Evolutionary conservation across 2,113 vertebrate species (phyloP), one percentile per base, ranked within the genome.

Genomic region (Chionomys nivalis): DNA sequence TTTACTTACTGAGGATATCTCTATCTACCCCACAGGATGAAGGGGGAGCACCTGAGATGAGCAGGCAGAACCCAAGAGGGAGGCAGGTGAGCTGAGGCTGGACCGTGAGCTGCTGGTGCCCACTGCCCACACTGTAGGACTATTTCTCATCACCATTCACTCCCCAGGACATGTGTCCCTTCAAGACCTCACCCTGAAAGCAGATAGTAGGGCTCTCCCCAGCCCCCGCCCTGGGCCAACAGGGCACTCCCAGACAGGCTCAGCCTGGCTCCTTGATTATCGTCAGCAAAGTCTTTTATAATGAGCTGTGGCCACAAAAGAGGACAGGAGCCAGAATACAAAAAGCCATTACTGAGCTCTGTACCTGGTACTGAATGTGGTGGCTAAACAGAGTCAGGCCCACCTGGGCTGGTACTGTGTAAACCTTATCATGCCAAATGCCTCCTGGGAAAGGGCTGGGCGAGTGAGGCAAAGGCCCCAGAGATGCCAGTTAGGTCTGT

Each of bases 161-260:
- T 55, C 70, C 87, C 73, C 61, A 21, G 47, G 39, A 72, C 17
- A 7, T 0, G 4, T 36, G 87, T 86, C 63, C 75, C 82, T 58
- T 63, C 28, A 55, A 11, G 44, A 77, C 86, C 90, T 78, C 61
- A 0, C 93, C 96, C 93, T 82, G 90, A 93, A 96, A 94, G 93
- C 73, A 95, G 88, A 94, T 52, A 94, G 12, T 44, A 88, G 82
- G 77, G 63, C 77, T 89, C 44, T 93, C 93, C 81, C 83, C 31
- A 81, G 26, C 23, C 92, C 52, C 87, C 55, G 8, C 94, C 94
- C 86, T 95, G 49, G 49, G 94, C 86, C 90, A 97, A 97, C 94
- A 96, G 52, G 90, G 76, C 93, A 55, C 96, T 96, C 91, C 95
- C 83, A 65, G 79, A 33, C 1, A 3, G 77, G 77, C 94, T 73